These are phyloP conservation scores for Irena cyanogastra DNA, from an alignment of 2,113 vertebrate species.

Conservation along the genomic window DNA sequence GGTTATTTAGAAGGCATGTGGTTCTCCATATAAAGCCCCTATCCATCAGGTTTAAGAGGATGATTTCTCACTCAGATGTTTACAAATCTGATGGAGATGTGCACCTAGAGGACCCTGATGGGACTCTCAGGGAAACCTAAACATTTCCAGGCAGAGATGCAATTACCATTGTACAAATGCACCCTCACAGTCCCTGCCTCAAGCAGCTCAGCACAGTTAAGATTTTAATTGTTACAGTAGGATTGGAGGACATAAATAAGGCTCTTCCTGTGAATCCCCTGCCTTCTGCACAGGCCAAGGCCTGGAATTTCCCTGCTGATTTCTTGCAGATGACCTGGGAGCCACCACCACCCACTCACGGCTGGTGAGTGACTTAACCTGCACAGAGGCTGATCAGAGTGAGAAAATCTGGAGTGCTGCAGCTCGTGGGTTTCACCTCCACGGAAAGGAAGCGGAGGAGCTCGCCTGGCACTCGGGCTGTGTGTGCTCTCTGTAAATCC, in stretches of 20 bases:
- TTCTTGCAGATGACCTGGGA: not conserved
- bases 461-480: not conserved
- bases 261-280: not conserved
- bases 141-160: fast-evolving
- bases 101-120: not conserved
- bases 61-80: not conserved
- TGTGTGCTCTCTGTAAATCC: not conserved
- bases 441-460: not conserved
- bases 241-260: not conserved
- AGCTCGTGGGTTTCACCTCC: not conserved
- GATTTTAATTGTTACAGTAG: not conserved
- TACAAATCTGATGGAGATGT: not conserved
- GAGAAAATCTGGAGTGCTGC: not conserved
- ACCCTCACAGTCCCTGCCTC: not conserved
- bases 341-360: fast-evolving
- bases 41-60: not conserved
- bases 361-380: too few species aligned
- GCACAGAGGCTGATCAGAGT: not conserved
- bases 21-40: not conserved
- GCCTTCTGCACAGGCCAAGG: not conserved
- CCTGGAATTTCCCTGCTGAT: not conserved
- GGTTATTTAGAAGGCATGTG: not conserved
- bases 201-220: not conserved
- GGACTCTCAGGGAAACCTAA: not conserved
- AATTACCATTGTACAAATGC: not conserved